Conservation (phyloP, 2,888 invertebrate genomes). For the Rhingia campestris region DNA sequence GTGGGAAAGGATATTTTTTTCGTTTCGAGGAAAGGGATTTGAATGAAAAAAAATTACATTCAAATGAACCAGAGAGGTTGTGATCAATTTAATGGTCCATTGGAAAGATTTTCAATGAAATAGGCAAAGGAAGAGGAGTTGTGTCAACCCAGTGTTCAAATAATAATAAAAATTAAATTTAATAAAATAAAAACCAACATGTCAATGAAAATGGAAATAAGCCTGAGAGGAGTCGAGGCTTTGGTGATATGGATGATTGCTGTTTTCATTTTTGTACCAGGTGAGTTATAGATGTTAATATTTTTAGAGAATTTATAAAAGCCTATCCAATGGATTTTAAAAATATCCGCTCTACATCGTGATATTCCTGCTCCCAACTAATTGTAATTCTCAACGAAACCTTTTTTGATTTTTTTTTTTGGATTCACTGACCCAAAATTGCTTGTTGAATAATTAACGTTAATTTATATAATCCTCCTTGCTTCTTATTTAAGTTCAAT, state of each 20-base stretch:
- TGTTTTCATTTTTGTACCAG: conserved; percentile 60
- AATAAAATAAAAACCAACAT: conserved; percentile 40
- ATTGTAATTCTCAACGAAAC: no score
- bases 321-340: no score
- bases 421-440: no score
- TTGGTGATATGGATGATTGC: conserved; percentile 60
- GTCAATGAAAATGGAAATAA: conserved; percentile 52
- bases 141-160: neutral
- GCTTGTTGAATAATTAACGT: no score
- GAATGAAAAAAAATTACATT: conserved; percentile 22
- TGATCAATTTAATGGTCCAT: conserved; percentile 58
- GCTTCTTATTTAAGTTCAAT: no score
- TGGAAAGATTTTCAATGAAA: conserved; percentile 53
- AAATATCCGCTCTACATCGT: no score
- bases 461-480: no score
- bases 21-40: neutral
- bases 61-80: conserved; percentile 51
- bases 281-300: conserved; percentile 20
- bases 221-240: conserved; percentile 39
- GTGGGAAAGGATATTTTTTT: conserved; percentile 1
- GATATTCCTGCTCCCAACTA: no score
- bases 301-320: neutral
- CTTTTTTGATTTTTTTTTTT: no score
- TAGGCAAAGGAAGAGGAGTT: conserved; percentile 9
- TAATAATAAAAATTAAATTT: conserved; percentile 7